phyloP scores from a whole-genome alignment of 2,797 vertebrate genomes.

The Denticeps clupeoides region DNA sequence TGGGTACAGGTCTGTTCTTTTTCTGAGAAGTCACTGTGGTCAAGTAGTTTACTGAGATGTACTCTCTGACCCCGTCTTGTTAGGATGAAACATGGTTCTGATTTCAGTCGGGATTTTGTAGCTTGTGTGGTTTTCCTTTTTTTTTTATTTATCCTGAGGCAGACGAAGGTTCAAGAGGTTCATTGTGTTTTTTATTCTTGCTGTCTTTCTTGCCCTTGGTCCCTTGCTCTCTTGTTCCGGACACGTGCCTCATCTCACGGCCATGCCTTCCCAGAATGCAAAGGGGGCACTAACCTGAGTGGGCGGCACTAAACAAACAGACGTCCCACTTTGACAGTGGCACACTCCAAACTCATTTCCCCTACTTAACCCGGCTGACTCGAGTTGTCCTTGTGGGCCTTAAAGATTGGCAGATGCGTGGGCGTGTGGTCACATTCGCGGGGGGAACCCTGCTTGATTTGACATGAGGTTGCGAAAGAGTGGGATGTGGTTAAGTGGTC shows the following conservation, averaged over 20 bases:
- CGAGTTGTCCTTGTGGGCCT: background rate
- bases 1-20: no score
- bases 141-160: no score
- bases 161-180: no score
- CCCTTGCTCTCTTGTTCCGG: conserved; percentile 5
- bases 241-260: conserved; percentile 29
- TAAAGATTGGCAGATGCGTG: conserved; percentile 20
- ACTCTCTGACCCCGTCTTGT: no score
- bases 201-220: background rate
- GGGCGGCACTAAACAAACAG: conserved; percentile 24
- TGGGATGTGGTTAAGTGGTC: conserved; percentile 27
- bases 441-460: no score
- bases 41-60: no score
- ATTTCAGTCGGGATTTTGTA: no score
- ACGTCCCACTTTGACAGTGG: conserved; percentile 7
- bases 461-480: conserved; percentile 18
- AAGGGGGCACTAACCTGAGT: conserved; percentile 8
- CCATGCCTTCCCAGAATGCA: conserved; percentile 33
- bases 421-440: conserved; percentile 15
- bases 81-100: no score
- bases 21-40: no score
- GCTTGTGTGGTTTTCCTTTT: no score
- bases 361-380: conserved; percentile 7
- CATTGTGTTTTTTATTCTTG: no score
- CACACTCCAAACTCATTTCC: conserved; percentile 2